A percentile compares a stretch with the other conserved stretches of the same genome.
phyloP scores from a whole-genome alignment of 2,113 vertebrate species.

The Lepus timidus region DNA sequence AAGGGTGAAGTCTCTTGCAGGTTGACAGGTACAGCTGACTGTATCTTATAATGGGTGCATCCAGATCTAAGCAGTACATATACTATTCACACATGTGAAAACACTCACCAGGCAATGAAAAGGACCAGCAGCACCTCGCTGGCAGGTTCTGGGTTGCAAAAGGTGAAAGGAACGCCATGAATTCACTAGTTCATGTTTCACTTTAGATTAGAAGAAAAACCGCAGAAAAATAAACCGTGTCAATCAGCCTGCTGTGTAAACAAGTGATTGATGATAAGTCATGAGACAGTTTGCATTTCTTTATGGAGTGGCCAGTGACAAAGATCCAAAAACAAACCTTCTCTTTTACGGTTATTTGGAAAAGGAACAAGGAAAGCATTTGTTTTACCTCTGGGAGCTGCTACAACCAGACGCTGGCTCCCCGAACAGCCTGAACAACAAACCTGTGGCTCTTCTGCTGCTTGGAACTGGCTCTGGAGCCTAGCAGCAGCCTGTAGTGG shows the following conservation, averaged over 20 bases:
- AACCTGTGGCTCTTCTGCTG: background rate
- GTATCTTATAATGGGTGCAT: background rate
- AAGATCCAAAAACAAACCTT: constrained; percentile 72
- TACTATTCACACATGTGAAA: background rate
- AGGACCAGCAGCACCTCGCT: background rate
- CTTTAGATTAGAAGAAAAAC: constrained; percentile 74
- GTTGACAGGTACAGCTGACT: background rate
- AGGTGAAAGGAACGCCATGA: constrained; percentile 65
- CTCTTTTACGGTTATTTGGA: constrained; percentile 72
- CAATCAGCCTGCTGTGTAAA: constrained; percentile 79
- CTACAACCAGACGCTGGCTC: background rate
- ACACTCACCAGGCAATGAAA: background rate
- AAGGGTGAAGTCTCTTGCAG: background rate
- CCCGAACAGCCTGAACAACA: background rate
- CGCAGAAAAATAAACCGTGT: constrained; percentile 79
- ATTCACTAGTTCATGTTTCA: constrained; percentile 77
- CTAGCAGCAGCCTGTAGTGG: background rate
- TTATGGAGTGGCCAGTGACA: constrained; percentile 58
- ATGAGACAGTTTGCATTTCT: constrained; percentile 67
- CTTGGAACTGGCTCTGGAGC: background rate
- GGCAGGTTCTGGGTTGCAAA: constrained; percentile 70
- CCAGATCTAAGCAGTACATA: background rate
- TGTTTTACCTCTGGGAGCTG: constrained; percentile 73
- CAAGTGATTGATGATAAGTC: constrained; percentile 68
- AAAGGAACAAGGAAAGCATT: constrained; percentile 77